Evolutionary conservation across 2,113 vertebrate genomes (phyloP).

Genomic region (Ariopsis seemanni): DNA sequence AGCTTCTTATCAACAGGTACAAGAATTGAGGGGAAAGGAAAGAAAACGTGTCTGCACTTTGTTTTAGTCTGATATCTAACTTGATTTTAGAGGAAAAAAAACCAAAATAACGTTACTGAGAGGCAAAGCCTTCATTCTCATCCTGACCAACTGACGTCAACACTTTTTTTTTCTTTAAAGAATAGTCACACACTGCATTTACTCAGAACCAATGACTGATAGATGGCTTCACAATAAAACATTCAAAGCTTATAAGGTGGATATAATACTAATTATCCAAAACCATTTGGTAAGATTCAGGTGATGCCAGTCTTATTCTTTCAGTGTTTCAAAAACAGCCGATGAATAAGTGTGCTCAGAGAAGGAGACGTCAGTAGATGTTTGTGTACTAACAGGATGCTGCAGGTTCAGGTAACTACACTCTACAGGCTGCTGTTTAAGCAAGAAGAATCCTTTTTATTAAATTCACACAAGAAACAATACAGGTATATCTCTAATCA

Average conservation of each 20-base stretch:
- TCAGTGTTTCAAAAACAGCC: conserved; percentile 16
- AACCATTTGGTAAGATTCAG: not conserved
- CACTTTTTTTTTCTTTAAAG: not conserved
- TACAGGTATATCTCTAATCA: conserved; percentile 55
- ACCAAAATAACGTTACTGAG: not conserved
- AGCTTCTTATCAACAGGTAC: conserved; percentile 24
- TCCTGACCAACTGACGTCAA: conserved; percentile 17
- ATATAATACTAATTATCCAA: not conserved
- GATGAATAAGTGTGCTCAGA: conserved; percentile 26
- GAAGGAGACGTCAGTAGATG: conserved; percentile 35
- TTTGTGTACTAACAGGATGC: conserved; percentile 21
- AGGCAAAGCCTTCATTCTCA: conserved; percentile 2
- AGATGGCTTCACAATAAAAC: not conserved
- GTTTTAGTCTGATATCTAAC: conserved; percentile 18
- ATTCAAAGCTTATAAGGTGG: not conserved
- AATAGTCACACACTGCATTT: not conserved
- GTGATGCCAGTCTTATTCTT: conserved; percentile 31
- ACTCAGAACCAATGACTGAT: not conserved
- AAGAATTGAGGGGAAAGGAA: not conserved
- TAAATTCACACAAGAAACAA: conserved; percentile 49
- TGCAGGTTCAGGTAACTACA: conserved; percentile 18
- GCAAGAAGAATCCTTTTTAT: conserved; percentile 40
- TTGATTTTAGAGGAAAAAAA: not conserved
- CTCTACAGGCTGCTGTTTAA: conserved; percentile 33
- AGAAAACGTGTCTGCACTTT: not conserved